These are phyloP conservation scores for Bombus sibiricus DNA, from an alignment of 1,140 invertebrate genomes.

Conservation along the genomic window DNA sequence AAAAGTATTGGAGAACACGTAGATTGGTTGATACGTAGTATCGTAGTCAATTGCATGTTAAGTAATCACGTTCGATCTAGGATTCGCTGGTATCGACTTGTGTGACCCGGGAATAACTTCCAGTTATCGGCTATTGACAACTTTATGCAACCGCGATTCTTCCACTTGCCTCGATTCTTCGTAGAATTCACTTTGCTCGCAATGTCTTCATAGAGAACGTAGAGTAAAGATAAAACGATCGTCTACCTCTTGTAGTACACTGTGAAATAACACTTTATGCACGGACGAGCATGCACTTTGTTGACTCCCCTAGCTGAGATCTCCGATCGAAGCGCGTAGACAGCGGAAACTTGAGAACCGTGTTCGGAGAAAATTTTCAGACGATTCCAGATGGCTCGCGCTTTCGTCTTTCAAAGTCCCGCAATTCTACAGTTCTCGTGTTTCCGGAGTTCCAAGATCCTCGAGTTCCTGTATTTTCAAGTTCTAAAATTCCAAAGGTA, in stretches of 20 bases:
- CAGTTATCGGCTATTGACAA: background rate
- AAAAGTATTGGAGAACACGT: background rate
- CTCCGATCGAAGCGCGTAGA: background rate
- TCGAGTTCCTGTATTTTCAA: background rate
- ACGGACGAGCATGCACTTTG: conserved; percentile 4
- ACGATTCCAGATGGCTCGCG: background rate
- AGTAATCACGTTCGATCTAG: conserved; percentile 23
- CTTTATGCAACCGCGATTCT: background rate
- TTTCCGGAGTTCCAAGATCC: too few species aligned
- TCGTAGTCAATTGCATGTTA: conserved; percentile 43
- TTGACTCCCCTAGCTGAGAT: background rate
- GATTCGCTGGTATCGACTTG: background rate
- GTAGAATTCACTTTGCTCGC: background rate
- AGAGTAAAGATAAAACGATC: background rate
- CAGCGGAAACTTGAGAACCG: background rate
- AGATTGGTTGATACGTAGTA: conserved; percentile 12
- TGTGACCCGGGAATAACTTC: background rate
- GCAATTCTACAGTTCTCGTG: rapidly evolving
- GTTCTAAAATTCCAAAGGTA: background rate
- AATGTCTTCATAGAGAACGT: background rate
- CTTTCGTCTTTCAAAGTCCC: background rate
- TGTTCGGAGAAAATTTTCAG: background rate
- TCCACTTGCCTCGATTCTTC: background rate
- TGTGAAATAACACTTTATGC: background rate
- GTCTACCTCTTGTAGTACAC: background rate